Conservation (phyloP, 2,888 invertebrate genomes). For the Antheraea assamensis region DNA sequence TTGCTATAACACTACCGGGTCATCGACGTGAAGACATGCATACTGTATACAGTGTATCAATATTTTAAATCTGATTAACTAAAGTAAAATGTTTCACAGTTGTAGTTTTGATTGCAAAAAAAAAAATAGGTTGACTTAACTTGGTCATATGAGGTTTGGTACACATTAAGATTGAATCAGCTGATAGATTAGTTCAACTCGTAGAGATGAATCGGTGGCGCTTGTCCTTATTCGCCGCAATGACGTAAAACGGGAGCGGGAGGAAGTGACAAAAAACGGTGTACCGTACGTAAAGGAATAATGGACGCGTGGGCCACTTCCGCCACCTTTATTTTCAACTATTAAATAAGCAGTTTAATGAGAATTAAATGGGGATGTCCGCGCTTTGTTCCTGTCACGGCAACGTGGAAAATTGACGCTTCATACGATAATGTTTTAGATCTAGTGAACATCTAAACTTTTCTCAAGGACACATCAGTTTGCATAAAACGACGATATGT, state of each 20-base stretch:
- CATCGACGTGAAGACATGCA: background rate
- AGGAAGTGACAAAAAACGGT: constrained; percentile 45
- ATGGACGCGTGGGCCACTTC: constrained; percentile 45
- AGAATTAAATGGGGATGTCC: constrained; percentile 56
- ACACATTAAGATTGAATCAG: background rate
- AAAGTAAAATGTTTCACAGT: background rate
- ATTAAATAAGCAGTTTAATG: constrained; percentile 57
- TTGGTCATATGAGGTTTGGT: background rate
- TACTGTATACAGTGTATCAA: background rate
- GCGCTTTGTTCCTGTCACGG: constrained; percentile 61
- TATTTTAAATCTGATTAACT: background rate
- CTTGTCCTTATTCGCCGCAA: constrained; percentile 20
- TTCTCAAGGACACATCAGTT: constrained; percentile 11
- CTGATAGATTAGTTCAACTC: background rate
- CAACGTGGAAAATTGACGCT: constrained; percentile 42
- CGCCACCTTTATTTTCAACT: constrained; percentile 65
- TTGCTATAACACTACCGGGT: background rate
- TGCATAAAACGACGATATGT: background rate
- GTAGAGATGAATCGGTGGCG: background rate
- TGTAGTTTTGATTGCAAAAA: background rate
- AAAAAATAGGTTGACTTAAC: background rate
- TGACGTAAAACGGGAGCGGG: constrained; percentile 27
- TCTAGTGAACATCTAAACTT: constrained; percentile 9
- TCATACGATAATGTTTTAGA: constrained; percentile 15
- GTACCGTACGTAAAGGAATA: constrained; percentile 30